Evolutionary conservation across 2,113 vertebrate genomes (phyloP).

Genomic region (Psophia crepitans): DNA sequence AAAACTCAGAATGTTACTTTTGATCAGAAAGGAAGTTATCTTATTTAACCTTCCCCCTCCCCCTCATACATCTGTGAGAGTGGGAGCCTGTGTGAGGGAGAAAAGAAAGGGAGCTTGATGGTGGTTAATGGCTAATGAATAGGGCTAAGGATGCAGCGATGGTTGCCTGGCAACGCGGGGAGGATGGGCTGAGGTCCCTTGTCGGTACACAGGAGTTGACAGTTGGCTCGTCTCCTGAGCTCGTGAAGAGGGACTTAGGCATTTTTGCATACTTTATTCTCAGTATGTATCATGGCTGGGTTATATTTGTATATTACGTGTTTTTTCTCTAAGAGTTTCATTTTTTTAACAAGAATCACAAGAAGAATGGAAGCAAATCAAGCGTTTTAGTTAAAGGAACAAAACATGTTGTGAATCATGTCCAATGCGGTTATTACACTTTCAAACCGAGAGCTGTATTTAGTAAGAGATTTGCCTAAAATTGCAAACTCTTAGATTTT

Average conservation of each 20-base stretch:
- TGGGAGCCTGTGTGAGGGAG: not conserved
- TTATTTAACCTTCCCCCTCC: conserved; percentile 7
- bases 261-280: not conserved
- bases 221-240: not conserved
- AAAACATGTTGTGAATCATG: not conserved
- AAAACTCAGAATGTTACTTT: not conserved
- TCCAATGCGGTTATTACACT: not conserved
- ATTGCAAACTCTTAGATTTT: not conserved
- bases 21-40: conserved; percentile 42
- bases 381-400: not conserved
- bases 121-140: conserved; percentile 46
- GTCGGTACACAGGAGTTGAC: not conserved
- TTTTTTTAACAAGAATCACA: not conserved
- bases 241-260: not conserved
- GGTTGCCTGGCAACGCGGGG: conserved; percentile 55
- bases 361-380: not conserved
- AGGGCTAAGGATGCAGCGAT: not conserved
- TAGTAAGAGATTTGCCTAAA: not conserved
- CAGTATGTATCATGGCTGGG: not conserved
- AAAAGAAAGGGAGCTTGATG: conserved; percentile 36
- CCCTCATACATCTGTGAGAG: not conserved
- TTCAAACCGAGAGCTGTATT: not conserved
- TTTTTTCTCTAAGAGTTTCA: not conserved
- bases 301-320: not conserved
- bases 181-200: conserved; percentile 1